Evolutionary conservation across 1,140 invertebrate species (phyloP).

Genomic region (Charaxes varanes): DNA sequence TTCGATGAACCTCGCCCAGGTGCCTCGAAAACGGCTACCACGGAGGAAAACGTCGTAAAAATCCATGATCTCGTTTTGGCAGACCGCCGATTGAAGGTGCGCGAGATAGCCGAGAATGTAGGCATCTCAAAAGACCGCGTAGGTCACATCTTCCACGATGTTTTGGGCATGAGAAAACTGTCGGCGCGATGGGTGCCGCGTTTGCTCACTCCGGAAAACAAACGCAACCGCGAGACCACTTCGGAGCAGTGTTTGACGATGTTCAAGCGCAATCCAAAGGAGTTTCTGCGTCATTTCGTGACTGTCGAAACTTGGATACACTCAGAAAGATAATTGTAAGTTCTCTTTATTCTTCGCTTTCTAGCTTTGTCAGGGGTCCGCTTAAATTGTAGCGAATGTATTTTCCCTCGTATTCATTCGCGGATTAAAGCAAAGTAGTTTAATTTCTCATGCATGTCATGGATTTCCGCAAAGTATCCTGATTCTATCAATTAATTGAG

Average conservation of each 20-base stretch:
- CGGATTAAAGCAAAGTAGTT: too few species aligned
- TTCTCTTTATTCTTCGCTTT: too few species aligned
- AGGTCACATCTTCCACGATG: constrained; percentile 34
- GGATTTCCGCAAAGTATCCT: too few species aligned
- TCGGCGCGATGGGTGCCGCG: constrained; percentile 24
- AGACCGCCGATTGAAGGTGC: constrained; percentile 33
- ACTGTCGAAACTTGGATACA: constrained; percentile 54
- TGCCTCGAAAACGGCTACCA: constrained; percentile 25
- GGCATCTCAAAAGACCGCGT: constrained; percentile 25
- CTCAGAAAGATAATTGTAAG: too few species aligned
- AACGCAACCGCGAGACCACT: constrained; percentile 32
- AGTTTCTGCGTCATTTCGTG: constrained; percentile 38
- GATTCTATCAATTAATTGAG: too few species aligned
- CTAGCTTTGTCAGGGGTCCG: too few species aligned
- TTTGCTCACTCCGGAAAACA: constrained; percentile 36
- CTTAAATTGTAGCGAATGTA: too few species aligned
- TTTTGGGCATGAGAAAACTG: constrained; percentile 28
- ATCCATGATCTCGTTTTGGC: constrained; percentile 28
- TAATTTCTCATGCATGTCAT: too few species aligned
- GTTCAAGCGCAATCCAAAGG: constrained; percentile 41
- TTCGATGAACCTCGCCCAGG: constrained; percentile 35
- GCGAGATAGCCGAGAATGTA: constrained; percentile 31
- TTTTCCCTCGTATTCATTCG: too few species aligned
- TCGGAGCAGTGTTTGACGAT: constrained; percentile 34
- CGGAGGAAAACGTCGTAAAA: constrained; percentile 39